Base-by-base conservation (phyloP, 2,888 invertebrate species). In the Operophtera brumata region DNA sequence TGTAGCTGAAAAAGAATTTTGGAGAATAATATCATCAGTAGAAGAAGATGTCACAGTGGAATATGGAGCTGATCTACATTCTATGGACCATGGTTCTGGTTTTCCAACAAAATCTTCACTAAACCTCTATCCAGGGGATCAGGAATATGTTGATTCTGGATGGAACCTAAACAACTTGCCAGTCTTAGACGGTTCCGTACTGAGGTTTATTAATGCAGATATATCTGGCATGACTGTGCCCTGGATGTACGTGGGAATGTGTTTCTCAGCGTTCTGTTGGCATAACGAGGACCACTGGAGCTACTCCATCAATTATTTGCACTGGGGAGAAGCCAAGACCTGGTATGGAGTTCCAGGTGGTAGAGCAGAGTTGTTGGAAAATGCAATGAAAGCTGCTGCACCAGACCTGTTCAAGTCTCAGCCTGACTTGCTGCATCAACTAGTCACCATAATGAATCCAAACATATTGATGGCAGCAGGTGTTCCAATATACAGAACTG, bases 181-280 rank as follows among this genome's bases (percentile, higher is more conserved):
- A 26, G 92, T 94, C 9, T 78, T 93, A 45, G 92, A 93, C 63
- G 93, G 94, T 47, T 94, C 94, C 43, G 94, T 95, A 0, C 86
- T 95, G 49, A 91, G 92, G 66, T 94, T 94, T 78, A 94, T 96
- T 64, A 93, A 94, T 82, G 93, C 93, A 52, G 94, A 94, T 70
- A 95, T 95, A 70, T 94, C 94, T 54, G 95, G 95, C 42, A 91
- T 91, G 91, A 91, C 91, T 70, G 93, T 94, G 6, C 95, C 95
- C 9, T 95, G 95, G 95, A 94, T 95, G 91, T 95, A 96, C 86
- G 95, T 96, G 54, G 95, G 95, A 36, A 96, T 96, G 95, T 95
- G 94, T 71, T 96, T 95, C 82, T 93, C 94, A 47, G 94, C 95
- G 61, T 95, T 95, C 80, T 95, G 95, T 71, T 95, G 95, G 95